A percentile compares a stretch with the other conserved stretches of the same genome.
These are phyloP conservation scores for Zeuzera pyrina DNA, from an alignment of 2,888 invertebrate species.

Conservation along the genomic window DNA sequence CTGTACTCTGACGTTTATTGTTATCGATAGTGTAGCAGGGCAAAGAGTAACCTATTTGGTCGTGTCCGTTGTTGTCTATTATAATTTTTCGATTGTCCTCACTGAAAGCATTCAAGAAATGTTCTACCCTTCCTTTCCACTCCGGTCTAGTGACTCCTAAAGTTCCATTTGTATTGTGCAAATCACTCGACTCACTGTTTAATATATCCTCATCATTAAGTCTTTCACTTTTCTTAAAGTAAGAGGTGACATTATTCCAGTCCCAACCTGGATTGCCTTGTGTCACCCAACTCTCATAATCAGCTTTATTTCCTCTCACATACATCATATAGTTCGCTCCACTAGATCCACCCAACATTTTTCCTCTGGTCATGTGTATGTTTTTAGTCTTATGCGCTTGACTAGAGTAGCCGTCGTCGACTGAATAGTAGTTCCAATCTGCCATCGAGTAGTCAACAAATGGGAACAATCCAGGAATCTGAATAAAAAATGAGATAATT, in stretches of 20 bases:
- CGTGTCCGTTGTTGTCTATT: slow-evolving; percentile 27
- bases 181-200: neutral
- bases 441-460: slow-evolving; percentile 1
- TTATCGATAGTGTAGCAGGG: slow-evolving; percentile 25
- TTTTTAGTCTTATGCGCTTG: slow-evolving; percentile 1
- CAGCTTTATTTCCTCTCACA: slow-evolving; percentile 1
- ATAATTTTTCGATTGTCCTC: slow-evolving; percentile 28
- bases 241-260: neutral
- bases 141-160: slow-evolving; percentile 22
- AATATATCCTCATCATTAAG: neutral
- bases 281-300: slow-evolving; percentile 45
- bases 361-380: slow-evolving; percentile 1
- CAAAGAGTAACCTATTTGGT: slow-evolving; percentile 27
- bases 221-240: slow-evolving; percentile 2
- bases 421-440: slow-evolving; percentile 1
- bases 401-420: neutral
- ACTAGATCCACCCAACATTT: slow-evolving; percentile 2
- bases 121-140: slow-evolving; percentile 4
- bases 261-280: slow-evolving; percentile 1
- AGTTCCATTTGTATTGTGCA: slow-evolving; percentile 46
- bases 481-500: too few species aligned
- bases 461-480: slow-evolving; percentile 1
- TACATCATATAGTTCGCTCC: slow-evolving; percentile 2
- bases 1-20: slow-evolving; percentile 17
- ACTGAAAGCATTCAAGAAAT: slow-evolving; percentile 26